A percentile compares a stretch with the other conserved stretches of the same genome.
These are phyloP conservation scores for Zoanthus sansibaricus DNA, from an alignment of 92 coral and sea anemone genomes.

Conservation along the genomic window DNA sequence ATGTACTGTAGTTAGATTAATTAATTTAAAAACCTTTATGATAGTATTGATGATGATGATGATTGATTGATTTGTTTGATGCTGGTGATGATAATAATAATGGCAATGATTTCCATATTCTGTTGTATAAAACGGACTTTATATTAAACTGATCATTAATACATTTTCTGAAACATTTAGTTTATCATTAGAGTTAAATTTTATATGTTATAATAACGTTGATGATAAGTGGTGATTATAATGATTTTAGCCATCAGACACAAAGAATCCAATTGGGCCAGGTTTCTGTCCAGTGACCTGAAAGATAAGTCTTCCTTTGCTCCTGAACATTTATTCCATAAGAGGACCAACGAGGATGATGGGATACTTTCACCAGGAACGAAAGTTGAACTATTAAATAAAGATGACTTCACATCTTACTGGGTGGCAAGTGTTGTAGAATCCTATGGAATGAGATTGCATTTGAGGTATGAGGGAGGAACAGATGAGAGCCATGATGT, in stretches of 20 bases:
- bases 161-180: too few relatives aligned
- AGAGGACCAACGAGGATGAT: constrained; percentile 62
- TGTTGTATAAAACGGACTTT: background rate
- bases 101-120: background rate
- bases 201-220: background rate
- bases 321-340: constrained; percentile 76
- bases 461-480: constrained; percentile 72
- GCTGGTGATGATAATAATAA: background rate
- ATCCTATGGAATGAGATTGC: constrained; percentile 74
- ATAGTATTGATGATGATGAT: background rate
- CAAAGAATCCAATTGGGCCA: constrained; percentile 88
- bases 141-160: too few relatives aligned
- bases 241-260: constrained; percentile 75
- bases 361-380: constrained; percentile 66
- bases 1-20: too few relatives aligned
- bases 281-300: constrained; percentile 73
- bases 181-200: too few relatives aligned
- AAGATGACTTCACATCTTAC: constrained; percentile 69
- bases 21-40: background rate
- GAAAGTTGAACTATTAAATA: constrained; percentile 72
- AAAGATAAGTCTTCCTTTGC: constrained; percentile 69
- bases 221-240: background rate
- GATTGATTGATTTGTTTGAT: background rate
- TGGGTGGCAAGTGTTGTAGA: constrained; percentile 84
- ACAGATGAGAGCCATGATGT: constrained; percentile 64